A percentile compares a stretch with the other conserved stretches of the same genome.
Conservation (phyloP, 1,140 invertebrate genomes). For the Solen grandis region DNA sequence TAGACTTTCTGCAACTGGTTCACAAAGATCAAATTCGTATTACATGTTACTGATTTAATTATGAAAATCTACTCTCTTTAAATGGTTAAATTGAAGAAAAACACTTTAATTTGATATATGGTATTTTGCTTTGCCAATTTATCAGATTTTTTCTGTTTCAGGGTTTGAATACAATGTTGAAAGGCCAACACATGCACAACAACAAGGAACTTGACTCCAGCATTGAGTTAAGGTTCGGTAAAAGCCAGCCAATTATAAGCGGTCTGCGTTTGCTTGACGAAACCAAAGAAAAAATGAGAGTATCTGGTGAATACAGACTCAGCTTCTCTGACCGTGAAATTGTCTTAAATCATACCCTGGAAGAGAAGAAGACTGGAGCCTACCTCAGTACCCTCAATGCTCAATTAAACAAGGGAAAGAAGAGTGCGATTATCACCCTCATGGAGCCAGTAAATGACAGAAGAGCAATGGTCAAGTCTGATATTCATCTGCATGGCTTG, state of each 20-base stretch:
- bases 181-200: conserved; percentile 52
- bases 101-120: no score
- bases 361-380: background rate
- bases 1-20: no score
- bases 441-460: conserved; percentile 17
- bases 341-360: conserved; percentile 10
- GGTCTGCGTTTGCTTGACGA: conserved; percentile 38
- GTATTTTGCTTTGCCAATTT: no score
- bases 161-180: conserved; percentile 14
- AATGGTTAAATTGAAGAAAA: no score
- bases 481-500: conserved; percentile 20
- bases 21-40: no score
- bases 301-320: conserved; percentile 36
- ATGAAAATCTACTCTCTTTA: no score
- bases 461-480: conserved; percentile 20
- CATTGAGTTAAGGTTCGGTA: conserved; percentile 27
- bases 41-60: no score
- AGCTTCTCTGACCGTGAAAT: background rate
- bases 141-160: conserved; percentile 28
- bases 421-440: conserved; percentile 19
- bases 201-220: conserved; percentile 47
- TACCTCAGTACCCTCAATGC: conserved; percentile 28
- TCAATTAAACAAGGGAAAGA: conserved; percentile 22
- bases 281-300: conserved; percentile 33
- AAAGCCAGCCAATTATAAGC: conserved; percentile 25